Evolutionary conservation across 2,888 invertebrate species (phyloP).

Genomic region (Macaria notata): DNA sequence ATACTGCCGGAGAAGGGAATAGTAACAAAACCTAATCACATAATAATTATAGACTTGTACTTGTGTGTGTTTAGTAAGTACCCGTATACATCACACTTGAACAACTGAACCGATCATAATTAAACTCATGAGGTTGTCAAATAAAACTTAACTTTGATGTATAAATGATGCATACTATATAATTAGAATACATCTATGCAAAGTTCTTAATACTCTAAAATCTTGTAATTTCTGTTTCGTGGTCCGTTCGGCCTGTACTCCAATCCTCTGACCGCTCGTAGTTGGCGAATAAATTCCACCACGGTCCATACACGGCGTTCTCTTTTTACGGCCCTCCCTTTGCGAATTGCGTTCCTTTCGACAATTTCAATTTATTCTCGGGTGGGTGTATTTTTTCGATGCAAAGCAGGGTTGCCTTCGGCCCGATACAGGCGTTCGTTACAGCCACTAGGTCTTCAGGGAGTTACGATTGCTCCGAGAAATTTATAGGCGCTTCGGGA

Average conservation of each 20-base stretch:
- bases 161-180: no score
- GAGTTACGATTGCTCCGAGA: slow-evolving; percentile 60
- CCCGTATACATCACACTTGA: no score
- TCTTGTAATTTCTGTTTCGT: no score
- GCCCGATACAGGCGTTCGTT: slow-evolving; percentile 21
- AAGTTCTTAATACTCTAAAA: no score
- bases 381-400: slow-evolving; percentile 63
- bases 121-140: no score
- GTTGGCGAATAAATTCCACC: slow-evolving; percentile 47
- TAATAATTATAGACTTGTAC: no score
- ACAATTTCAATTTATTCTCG: slow-evolving; percentile 67
- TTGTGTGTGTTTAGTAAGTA: no score
- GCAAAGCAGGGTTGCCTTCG: slow-evolving; percentile 60
- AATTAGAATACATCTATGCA: no score
- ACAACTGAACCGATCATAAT: no score
- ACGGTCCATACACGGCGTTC: slow-evolving; percentile 34
- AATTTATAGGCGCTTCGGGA: slow-evolving; percentile 66
- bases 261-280: neutral
- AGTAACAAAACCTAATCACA: no score
- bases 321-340: slow-evolving; percentile 54
- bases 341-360: slow-evolving; percentile 62
- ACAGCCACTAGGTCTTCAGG: slow-evolving; percentile 36
- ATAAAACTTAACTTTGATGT: no score
- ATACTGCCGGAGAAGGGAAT: no score
- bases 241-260: neutral